Base-by-base conservation (phyloP, 2,888 invertebrate species). In the Zygothrica quintamaculata region DNA sequence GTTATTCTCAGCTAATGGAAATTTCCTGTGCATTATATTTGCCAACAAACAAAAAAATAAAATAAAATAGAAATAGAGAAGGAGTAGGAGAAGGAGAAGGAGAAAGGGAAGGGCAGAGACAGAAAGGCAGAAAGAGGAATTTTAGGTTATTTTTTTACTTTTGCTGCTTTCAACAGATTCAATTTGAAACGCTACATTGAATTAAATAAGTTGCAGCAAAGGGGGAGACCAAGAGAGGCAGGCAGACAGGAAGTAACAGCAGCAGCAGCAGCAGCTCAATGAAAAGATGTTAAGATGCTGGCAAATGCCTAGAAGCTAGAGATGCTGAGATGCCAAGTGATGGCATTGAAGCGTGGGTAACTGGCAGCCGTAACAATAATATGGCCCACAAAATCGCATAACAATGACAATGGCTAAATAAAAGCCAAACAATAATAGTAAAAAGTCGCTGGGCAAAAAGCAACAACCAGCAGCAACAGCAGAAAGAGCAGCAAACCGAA, bases 151-250 rank as follows among this genome's bases (percentile, higher is more conserved):
- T 75, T 84, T 79, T 74, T 53, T 60, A 61, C 65, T 22, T 26
- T 36, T 56, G 61, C 72, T 67, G 66, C 65, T 77, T 78, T 82
- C 73, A 82, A 73, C 70, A 76, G 81, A 84, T 84, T 84, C 84
- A 84, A 84, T 84, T 82, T 84, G 84, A 71, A 80, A 80, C 84
- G 84, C 75, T 67, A 84, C 82, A 82, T 86, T 82, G 76, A 82
- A 84, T 87, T 84, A 84, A 84, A 77, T 80, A 75, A 75, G 74
- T 65, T 74, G 78, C 60, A 64, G 66, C 50, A 56, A 62, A 64
- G 58, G 74, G 53, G 31, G 8, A 31, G 31, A 33, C 15, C 12
- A 13, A 25, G 31, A 16, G 11, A 6, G 22, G 11, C n/a, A n/a
- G n/a, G n/a, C n/a, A n/a, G n/a, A n/a, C n/a, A n/a, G n/a, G n/a